phyloP scores from a whole-genome alignment of 2,113 vertebrate genomes.

The Cynocephalus volans region DNA sequence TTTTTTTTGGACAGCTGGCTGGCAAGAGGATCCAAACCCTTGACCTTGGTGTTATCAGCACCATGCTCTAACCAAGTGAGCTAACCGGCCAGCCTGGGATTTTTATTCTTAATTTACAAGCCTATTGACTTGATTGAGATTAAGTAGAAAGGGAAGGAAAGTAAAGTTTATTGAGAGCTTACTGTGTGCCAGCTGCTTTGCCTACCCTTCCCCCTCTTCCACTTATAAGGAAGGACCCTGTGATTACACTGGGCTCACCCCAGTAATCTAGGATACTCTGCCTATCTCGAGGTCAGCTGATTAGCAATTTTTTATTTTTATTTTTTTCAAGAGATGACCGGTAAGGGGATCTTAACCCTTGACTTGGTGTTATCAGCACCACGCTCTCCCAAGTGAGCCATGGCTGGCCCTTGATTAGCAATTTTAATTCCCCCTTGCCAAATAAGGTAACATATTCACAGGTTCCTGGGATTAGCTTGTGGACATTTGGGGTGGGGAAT shows the following conservation, averaged over 20 bases:
- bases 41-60: too few relatives aligned
- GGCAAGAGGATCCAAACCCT: too few relatives aligned
- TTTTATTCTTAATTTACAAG: constrained; percentile 33
- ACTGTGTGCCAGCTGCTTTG: neutral
- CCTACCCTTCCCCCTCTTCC: neutral
- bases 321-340: too few relatives aligned
- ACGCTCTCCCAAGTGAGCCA: too few relatives aligned
- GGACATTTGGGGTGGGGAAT: neutral
- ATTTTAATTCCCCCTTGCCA: neutral
- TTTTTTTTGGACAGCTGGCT: too few relatives aligned
- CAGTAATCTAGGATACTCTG: neutral
- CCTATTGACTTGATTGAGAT: neutral
- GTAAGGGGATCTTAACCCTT: too few relatives aligned
- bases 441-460: neutral
- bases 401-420: neutral
- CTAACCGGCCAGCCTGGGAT: too few relatives aligned
- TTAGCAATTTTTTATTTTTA: neutral
- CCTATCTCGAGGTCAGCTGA: neutral
- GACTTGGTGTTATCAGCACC: too few relatives aligned
- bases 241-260: neutral
- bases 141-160: constrained; percentile 1
- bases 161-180: neutral
- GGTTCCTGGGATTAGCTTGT: neutral
- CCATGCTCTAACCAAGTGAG: too few relatives aligned
- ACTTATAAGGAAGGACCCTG: neutral